Evolutionary conservation across 2,888 invertebrate genomes (phyloP).

Genomic region (Mayetiola destructor): DNA sequence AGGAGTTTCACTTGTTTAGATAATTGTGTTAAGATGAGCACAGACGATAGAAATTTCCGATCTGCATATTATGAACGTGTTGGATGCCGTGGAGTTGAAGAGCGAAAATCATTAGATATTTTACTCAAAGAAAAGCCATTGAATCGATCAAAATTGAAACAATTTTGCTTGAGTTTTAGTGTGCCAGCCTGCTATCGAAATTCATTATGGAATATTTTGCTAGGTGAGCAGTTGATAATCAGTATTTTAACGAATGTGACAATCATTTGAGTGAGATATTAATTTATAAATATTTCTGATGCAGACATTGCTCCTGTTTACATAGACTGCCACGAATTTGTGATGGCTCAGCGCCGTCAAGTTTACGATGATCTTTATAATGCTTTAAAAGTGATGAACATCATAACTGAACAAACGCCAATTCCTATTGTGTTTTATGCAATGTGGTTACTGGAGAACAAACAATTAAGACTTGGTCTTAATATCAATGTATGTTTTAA

Average conservation of each 20-base stretch:
- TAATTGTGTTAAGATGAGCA: conserved; percentile 33
- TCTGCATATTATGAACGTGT: conserved; percentile 76
- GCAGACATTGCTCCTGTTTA: conserved; percentile 64
- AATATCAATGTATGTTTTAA: conserved; percentile 34
- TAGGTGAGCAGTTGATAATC: conserved; percentile 40
- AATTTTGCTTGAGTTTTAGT: conserved; percentile 72
- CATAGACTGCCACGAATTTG: conserved; percentile 58
- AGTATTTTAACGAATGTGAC: neutral
- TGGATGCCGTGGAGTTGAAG: conserved; percentile 78
- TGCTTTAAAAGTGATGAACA: conserved; percentile 52
- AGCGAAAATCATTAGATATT: conserved; percentile 79
- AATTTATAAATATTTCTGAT: conserved; percentile 20
- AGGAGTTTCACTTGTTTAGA: neutral
- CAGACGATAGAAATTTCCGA: conserved; percentile 66
- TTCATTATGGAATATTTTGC: conserved; percentile 70
- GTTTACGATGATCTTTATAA: conserved; percentile 61
- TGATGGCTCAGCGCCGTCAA: conserved; percentile 55
- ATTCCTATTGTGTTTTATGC: conserved; percentile 53
- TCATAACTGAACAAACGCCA: conserved; percentile 48
- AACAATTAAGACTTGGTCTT: conserved; percentile 42
- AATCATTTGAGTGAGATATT: neutral
- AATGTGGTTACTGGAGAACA: conserved; percentile 70
- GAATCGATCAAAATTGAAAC: conserved; percentile 63
- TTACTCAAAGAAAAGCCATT: conserved; percentile 71
- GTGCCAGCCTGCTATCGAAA: conserved; percentile 64